phyloP scores from a whole-genome alignment of 2,888 invertebrate genomes.

The Alcis repandata region DNA sequence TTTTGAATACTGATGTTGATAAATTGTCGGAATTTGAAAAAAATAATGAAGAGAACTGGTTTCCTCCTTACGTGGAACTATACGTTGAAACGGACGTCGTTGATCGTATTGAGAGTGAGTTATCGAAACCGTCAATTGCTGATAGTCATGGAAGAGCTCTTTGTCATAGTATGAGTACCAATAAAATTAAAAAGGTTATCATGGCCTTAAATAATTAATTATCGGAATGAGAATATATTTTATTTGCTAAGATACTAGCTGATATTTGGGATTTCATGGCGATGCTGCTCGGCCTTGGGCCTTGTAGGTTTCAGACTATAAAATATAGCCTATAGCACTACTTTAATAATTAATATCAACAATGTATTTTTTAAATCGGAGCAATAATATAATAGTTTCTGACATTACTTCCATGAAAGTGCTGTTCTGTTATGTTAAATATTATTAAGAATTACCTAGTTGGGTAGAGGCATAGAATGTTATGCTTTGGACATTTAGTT shows the following conservation, averaged over 20 bases:
- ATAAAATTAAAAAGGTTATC: constrained; percentile 61
- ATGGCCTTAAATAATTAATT: constrained; percentile 49
- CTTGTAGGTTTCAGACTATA: no score
- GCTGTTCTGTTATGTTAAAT: no score
- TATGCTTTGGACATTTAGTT: no score
- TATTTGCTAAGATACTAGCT: background rate
- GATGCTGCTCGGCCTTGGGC: no score
- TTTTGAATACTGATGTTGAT: background rate
- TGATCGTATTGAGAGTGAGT: background rate
- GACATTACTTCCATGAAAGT: no score
- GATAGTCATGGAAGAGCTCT: constrained; percentile 64
- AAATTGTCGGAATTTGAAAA: constrained; percentile 52
- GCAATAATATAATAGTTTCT: no score
- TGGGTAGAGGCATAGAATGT: no score
- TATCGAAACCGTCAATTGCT: constrained; percentile 57
- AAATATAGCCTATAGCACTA: no score
- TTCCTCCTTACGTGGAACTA: constrained; percentile 60
- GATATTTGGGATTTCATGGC: no score
- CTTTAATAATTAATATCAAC: no score
- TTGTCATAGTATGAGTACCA: constrained; percentile 62
- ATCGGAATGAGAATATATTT: background rate
- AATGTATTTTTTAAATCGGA: no score
- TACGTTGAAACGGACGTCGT: constrained; percentile 57
- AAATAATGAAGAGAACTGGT: constrained; percentile 45
- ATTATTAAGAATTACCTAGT: no score